phyloP scores from a whole-genome alignment of 2,888 invertebrate genomes.

The Thymelicus sylvestris region DNA sequence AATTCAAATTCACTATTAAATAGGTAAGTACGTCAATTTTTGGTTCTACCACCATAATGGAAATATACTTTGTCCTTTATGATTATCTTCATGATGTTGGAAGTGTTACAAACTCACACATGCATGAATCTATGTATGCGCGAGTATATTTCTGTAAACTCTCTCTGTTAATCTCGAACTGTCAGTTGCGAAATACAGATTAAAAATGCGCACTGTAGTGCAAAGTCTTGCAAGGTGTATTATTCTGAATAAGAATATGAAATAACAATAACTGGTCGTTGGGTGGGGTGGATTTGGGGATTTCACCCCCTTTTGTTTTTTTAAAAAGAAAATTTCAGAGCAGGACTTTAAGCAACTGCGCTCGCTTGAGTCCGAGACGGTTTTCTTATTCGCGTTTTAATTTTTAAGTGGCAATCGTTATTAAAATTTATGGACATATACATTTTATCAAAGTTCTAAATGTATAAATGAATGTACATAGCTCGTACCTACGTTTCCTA shows the following conservation, averaged over 20 bases:
- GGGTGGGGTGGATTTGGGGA: slow-evolving; percentile 77
- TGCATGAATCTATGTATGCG: no score
- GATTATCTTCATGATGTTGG: no score
- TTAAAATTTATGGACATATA: slow-evolving; percentile 10
- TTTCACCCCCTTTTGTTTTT: slow-evolving; percentile 71
- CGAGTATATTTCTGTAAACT: neutral
- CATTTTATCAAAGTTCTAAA: neutral
- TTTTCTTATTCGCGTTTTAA: slow-evolving; percentile 31
- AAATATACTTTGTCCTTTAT: no score
- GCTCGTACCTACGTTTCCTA: neutral
- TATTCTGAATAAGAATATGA: slow-evolving; percentile 72
- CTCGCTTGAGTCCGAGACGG: slow-evolving; percentile 31
- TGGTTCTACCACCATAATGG: no score
- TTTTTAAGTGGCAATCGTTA: slow-evolving; percentile 26
- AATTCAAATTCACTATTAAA: no score
- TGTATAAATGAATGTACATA: neutral
- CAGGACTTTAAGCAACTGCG: slow-evolving; percentile 32
- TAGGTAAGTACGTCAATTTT: no score
- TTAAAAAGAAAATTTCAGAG: slow-evolving; percentile 38
- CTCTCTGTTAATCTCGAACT: slow-evolving; percentile 23
- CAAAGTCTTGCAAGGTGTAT: slow-evolving; percentile 35
- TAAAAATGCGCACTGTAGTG: slow-evolving; percentile 27
- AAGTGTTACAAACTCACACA: no score
- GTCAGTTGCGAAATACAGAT: slow-evolving; percentile 26
- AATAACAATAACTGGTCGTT: slow-evolving; percentile 72